Base-by-base conservation (phyloP, 2,888 invertebrate genomes). In the Dasysyrphus tricinctus region DNA sequence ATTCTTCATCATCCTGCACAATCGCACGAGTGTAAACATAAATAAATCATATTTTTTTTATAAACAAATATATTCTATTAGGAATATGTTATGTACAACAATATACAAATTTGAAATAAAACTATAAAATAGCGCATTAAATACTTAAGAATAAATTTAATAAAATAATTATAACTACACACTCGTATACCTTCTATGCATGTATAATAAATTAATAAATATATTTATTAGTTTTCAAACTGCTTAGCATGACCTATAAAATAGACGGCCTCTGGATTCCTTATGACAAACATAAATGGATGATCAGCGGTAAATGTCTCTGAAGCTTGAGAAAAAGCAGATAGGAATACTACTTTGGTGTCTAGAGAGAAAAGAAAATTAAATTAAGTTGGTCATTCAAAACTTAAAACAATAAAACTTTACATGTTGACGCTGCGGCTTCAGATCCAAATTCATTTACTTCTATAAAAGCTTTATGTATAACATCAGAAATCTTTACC, bases 391-490 rank as follows among this genome's bases (percentile, higher is more conserved):
- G 2, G 1, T 19, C 1, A n/a, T 3, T 42, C 9, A 32, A 37
- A n/a, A 39, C 63, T 42, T 44, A 34, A 19, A 44, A 19, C 24
- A 14, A 14, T 8, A 14, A 29, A 32, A 8, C 4, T 4, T 69
- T 72, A 84, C 84, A 75, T 51, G 84, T 84, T 14, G 84, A 16
- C 3, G 84, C 84, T 7, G 97, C 96, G 0, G 97, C 96, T 90
- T 97, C 97, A 2, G 96, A 96, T 0, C 98, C 98, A 90, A 97
- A 96, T 91, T 98, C 98, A 91, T 97, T 96, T 0, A 98, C 96
- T 90, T 97, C 96, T 89, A 98, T 95, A 90, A 96, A 96, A 0
- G 97, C 96, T 91, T 97, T 97, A 90, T 98, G 97, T 0, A 97
- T 91, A 3, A 96, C 96, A 90, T 96, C 95, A 56, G 95, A 95